phyloP scores from a whole-genome alignment of 2,113 vertebrate genomes.

The Sula dactylatra region DNA sequence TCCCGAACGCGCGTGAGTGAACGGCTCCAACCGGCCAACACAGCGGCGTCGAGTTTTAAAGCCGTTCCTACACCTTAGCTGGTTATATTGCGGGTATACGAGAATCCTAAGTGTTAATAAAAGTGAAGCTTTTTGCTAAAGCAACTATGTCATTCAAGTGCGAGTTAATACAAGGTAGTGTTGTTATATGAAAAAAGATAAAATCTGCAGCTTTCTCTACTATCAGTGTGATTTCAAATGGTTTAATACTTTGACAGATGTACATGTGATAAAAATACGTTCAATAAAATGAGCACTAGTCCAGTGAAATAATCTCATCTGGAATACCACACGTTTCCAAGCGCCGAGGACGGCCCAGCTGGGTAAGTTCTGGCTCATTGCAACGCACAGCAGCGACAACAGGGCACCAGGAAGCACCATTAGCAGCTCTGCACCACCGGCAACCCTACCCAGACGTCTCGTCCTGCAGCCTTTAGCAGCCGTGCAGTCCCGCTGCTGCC shows the following conservation, averaged over 20 bases:
- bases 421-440: neutral
- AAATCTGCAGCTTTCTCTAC: neutral
- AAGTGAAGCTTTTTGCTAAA: neutral
- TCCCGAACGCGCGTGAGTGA: rapidly evolving
- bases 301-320: neutral
- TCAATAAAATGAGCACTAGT: neutral
- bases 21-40: neutral
- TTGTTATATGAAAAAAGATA: neutral
- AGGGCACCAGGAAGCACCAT: neutral
- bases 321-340: neutral
- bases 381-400: neutral
- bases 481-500: neutral
- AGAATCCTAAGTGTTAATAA: neutral
- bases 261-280: neutral
- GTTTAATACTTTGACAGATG: neutral
- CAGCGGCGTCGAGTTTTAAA: too few species aligned
- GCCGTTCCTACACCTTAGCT: neutral
- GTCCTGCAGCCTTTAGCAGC: neutral
- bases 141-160: neutral
- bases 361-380: neutral
- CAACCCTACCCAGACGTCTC: neutral
- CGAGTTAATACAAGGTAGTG: neutral
- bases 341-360: neutral
- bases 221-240: neutral
- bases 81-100: neutral